Conservation (phyloP, 2,888 invertebrate genomes). For the Hypolimnas misippus region DNA sequence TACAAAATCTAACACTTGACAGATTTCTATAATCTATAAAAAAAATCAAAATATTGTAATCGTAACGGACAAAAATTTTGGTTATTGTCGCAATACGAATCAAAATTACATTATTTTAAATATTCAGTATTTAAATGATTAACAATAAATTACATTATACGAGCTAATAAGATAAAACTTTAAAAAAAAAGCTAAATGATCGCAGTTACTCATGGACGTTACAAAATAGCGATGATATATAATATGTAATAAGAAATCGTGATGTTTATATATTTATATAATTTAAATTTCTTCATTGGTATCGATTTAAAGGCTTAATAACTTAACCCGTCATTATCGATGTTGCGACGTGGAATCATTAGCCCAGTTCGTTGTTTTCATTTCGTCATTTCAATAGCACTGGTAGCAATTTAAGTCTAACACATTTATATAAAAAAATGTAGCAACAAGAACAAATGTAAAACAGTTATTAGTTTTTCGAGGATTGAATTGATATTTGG, state of each 20-base stretch:
- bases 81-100: too few relatives aligned
- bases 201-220: neutral
- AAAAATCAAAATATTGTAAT: too few relatives aligned
- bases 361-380: neutral
- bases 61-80: too few relatives aligned
- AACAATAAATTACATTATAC: too few relatives aligned
- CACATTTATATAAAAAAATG: neutral
- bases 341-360: conserved; percentile 6
- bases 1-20: too few relatives aligned
- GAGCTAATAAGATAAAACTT: neutral
- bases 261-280: neutral
- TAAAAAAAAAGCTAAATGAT: neutral
- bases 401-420: neutral
- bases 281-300: conserved; percentile 6
- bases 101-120: too few relatives aligned
- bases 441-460: too few relatives aligned
- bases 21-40: too few relatives aligned
- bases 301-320: conserved; percentile 4
- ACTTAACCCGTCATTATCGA: conserved; percentile 2
- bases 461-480: too few relatives aligned
- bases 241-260: neutral
- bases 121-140: too few relatives aligned
- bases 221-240: neutral
- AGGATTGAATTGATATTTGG: too few relatives aligned
- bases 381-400: conserved; percentile 6